These are phyloP conservation scores for Hirudinaria manillensis DNA, from an alignment of 2,888 invertebrate genomes.

Conservation along the genomic window DNA sequence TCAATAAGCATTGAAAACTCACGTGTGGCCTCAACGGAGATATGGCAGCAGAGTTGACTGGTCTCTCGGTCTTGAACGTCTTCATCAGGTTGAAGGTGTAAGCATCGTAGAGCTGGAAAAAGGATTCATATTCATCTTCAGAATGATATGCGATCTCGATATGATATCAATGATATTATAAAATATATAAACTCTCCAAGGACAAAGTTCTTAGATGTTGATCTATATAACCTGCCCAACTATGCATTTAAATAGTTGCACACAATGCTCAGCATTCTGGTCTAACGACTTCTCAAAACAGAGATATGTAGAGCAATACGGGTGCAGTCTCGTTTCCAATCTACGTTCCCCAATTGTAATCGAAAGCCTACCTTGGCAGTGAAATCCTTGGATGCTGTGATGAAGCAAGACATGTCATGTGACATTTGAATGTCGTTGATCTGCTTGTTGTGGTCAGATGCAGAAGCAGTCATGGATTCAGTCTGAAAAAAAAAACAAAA, in stretches of 20 bases:
- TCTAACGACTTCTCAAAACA: too few species aligned
- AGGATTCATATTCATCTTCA: neutral
- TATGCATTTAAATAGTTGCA: too few species aligned
- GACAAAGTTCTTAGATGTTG: too few species aligned
- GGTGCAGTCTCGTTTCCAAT: too few species aligned
- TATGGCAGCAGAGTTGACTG: slow-evolving; percentile 94
- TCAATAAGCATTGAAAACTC: slow-evolving; percentile 44
- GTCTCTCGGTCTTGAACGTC: slow-evolving; percentile 92
- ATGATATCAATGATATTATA: neutral
- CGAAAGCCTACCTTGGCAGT: slow-evolving; percentile 68
- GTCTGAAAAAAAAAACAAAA: slow-evolving; percentile 53
- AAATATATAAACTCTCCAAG: too few species aligned
- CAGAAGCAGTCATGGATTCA: slow-evolving; percentile 71
- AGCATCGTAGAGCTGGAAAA: slow-evolving; percentile 70
- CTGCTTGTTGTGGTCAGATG: slow-evolving; percentile 72
- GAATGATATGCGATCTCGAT: neutral
- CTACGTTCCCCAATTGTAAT: too few species aligned
- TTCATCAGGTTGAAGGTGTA: slow-evolving; percentile 79
- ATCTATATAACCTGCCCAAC: too few species aligned
- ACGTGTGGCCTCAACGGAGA: slow-evolving; percentile 91
- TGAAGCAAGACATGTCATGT: slow-evolving; percentile 86
- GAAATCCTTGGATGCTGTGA: slow-evolving; percentile 92
- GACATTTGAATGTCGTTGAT: slow-evolving; percentile 95
- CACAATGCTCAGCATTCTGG: too few species aligned
- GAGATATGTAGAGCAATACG: too few species aligned